phyloP scores from a whole-genome alignment of 2,113 vertebrate genomes.

The Entomyzon cyanotis region DNA sequence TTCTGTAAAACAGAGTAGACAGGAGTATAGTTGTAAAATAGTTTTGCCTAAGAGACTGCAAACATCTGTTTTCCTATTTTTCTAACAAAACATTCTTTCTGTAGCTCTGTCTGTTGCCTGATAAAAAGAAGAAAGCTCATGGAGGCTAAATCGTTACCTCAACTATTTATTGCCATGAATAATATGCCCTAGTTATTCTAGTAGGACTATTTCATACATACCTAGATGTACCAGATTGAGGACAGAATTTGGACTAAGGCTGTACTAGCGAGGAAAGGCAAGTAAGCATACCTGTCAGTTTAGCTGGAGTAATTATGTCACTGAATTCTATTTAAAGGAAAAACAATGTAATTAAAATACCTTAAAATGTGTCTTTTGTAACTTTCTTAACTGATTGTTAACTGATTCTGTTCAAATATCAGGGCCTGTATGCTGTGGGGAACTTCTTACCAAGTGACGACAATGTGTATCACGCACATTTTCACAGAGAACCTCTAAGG shows the following conservation, averaged over 20 bases:
- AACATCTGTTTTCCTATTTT: background rate
- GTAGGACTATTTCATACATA: background rate
- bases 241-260: background rate
- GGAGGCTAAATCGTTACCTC: background rate
- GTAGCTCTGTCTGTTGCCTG: background rate
- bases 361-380: background rate
- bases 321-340: background rate
- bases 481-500: slow-evolving; percentile 77
- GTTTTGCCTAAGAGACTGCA: background rate
- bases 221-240: background rate
- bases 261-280: background rate
- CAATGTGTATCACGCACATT: slow-evolving; percentile 59
- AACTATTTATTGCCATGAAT: background rate
- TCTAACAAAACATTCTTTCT: background rate
- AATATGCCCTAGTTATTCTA: background rate
- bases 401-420: slow-evolving; percentile 55
- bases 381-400: background rate
- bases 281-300: background rate
- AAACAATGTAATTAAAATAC: background rate
- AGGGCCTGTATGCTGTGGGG: slow-evolving; percentile 94
- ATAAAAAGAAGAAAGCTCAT: background rate
- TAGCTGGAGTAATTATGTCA: background rate
- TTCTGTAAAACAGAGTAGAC: background rate
- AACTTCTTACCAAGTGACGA: slow-evolving; percentile 93
- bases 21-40: background rate